Conservation (phyloP, 1,140 invertebrate genomes). For the Anastrepha obliqua region DNA sequence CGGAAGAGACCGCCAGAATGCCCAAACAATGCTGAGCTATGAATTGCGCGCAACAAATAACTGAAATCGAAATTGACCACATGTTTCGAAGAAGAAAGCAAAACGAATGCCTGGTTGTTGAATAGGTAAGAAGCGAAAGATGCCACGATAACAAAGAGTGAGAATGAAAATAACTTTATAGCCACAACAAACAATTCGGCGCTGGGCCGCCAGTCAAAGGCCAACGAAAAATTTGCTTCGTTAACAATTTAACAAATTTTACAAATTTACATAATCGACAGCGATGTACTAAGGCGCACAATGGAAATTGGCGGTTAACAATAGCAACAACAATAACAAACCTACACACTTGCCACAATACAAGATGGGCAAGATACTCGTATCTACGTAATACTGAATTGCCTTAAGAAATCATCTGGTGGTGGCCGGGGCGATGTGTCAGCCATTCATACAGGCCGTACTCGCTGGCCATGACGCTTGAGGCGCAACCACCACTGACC, state of each 20-base stretch:
- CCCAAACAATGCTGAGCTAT: background rate
- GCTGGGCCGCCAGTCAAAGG: background rate
- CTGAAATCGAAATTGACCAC: slow-evolving; percentile 39
- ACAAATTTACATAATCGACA: slow-evolving; percentile 2
- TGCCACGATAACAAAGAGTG: background rate
- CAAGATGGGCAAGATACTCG: background rate
- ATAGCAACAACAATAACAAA: background rate
- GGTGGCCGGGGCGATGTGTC: background rate
- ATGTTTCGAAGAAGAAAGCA: background rate
- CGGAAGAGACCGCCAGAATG: background rate
- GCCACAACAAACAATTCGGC: slow-evolving; percentile 14
- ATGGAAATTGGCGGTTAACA: background rate
- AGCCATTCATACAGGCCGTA: background rate
- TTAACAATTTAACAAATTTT: slow-evolving; percentile 31
- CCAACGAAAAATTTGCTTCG: slow-evolving; percentile 11
- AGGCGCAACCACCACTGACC: slow-evolving; percentile 19
- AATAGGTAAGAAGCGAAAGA: background rate
- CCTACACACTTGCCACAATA: background rate
- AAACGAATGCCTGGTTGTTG: background rate
- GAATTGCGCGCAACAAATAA: background rate
- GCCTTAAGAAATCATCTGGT: background rate
- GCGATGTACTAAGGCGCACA: background rate
- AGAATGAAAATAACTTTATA: slow-evolving; percentile 1
- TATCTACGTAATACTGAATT: background rate
- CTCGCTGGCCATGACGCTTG: background rate